Evolutionary conservation across 2,888 invertebrate species (phyloP), one percentile per base, ranked within the genome.

Genomic region (Cephus runcator): DNA sequence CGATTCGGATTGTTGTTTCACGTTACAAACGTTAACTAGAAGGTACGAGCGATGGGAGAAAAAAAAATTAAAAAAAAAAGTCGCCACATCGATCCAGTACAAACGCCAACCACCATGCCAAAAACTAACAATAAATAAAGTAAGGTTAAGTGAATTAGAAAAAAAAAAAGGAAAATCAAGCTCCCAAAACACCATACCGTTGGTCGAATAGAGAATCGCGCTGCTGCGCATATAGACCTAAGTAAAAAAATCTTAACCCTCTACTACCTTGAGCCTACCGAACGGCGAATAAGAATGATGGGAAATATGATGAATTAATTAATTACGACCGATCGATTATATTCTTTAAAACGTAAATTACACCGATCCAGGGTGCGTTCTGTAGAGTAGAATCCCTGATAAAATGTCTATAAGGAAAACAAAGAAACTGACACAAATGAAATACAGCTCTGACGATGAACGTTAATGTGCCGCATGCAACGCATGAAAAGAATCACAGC

Each of bases 61-160:
- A 79, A 75, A 69, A 77, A 73, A 78, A 31, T 31, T 31, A 69
- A 69, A 30, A 73, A 81, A 77, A 36, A 77, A 23, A 69, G 76
- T 81, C 78, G 78, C 69, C 34, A 79, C 73, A 81, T 79, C 79
- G 33, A 79, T 79, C 74, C 76, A 79, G 77, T 80, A 83, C 78
- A 79, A 83, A 86, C 79, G 33, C 82, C 83, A 83, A 86, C 84
- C 83, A 84, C 84, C 86, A 87, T 86, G 87, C 87, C 82, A 82
- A 83, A 84, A 77, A 82, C 73, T 82, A 77, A 80, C 76, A 76
- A 75, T 80, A 83, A 80, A 75, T 78, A 82, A 82, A 80, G 81
- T 78, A 82, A 69, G 79, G 76, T 78, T 78, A 81, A 68, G 78
- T 74, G 75, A 73, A 79, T 77, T 40, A 69, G 12, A 79, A 69